Base-by-base conservation (phyloP, 1,140 invertebrate species). In the Stegodyphus dumicola region DNA sequence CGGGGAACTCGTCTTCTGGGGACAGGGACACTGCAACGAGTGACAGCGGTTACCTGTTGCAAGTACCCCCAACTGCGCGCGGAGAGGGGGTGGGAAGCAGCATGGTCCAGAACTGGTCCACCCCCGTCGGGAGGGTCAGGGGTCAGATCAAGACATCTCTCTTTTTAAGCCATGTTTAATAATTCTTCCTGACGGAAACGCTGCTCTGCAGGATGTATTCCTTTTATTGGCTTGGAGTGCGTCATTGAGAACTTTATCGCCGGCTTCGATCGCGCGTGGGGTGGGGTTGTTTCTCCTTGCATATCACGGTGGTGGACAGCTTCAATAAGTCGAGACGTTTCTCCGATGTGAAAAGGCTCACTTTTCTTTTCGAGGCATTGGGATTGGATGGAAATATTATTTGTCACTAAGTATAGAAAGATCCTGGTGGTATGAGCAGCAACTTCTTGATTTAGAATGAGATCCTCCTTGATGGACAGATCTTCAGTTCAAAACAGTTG, bases 101-200 rank as follows among this genome's bases (percentile, higher is more conserved):
- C 66, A 15, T 18, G 33, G 33, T 18, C 66, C 33, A 67, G 66
- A 67, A 33, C 13, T 65, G 9, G n/a, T 67, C 75, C 56, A 65
- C 17, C 48, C 56, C n/a, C 75, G 48, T 13, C 9, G 15, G 60
- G 15, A 13, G 17, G 48, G 75, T 15, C 18, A 54, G n/a, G 75
- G 75, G 56, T 77, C 33, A 49, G 10, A 77, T 49, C 33, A 60
- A 65, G 66, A 77, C 75, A 77, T 60, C 75, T 77, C 48, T 66
- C 75, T 77, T 77, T 60, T 10, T 17, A 9, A 53, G 18, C 51
- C 13, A 54, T 9, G n/a, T 17, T 51, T 54, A 7, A 56, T 54
- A 53, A 64, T 64, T 56, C n/a, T 48, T 65, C 18, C n/a, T 9
- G 48, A 77, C 13, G 48, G 60, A 13, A 51, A 77, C 6, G 66